Base-by-base conservation (phyloP, 1,140 invertebrate species). In the Dryas iulia region DNA sequence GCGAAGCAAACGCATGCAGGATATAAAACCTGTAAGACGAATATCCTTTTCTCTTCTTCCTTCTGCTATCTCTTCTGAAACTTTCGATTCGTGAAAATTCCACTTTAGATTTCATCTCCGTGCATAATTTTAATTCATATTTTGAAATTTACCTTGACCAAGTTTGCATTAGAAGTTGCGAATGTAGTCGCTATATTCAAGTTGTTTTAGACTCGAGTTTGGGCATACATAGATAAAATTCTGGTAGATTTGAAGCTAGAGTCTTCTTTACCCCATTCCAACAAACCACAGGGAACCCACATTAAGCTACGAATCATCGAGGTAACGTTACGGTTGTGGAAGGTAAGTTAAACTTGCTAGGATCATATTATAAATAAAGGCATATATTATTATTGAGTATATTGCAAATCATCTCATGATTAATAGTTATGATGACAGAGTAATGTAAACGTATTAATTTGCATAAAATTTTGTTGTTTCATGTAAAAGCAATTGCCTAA, bases 71-170 rank as follows among this genome's bases (percentile, higher is more conserved):
- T 75, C 72, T 81, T 70, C 71, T 72, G 78, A 76, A 80, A 71
- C 82, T 82, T 83, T 84, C 72, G 86, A 89, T 91, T 91, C 87
- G 89, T 88, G 87, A 89, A 89, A 89, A 84, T 88, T 89, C 86
- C 76, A 77, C 76, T 74, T 85, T 89, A 74, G 81, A 82, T 76
- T 81, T 83, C 81, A 86, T 83, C 79, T 81, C 83, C 82, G 84
- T 82, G 79, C 84, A 84, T 87, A 81, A 78, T 83, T 73, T 83
- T 83, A 75, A 62, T 66, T 60, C 72, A 72, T 72, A 73, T 80
- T 88, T 86, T 82, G 81, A 83, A 82, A 83, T 82, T 83, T 83
- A 85, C 78, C 81, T 89, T 80, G 83, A 85, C 81, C 82, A 82
- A 90, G 77, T 87, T 87, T 84, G 82, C 83, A 87, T 88, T 90